Percentiles rank a stretch among this genome's conserved stretches.
These are phyloP conservation scores for Caenorhabditis briggsae DNA, from an alignment of 1,140 invertebrate genomes.

Conservation along the genomic window DNA sequence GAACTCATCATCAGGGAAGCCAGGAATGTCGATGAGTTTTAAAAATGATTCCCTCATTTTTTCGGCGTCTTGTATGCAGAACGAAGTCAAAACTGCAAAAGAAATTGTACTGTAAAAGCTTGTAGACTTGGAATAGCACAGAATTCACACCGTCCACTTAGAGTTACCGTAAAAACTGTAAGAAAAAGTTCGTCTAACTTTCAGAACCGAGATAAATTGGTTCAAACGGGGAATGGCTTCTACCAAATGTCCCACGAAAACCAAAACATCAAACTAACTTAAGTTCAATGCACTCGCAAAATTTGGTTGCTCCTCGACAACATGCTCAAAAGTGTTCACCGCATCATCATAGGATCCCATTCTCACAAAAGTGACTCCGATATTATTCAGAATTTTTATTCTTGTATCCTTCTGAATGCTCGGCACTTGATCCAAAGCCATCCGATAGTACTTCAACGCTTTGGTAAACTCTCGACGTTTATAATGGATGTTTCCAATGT, in stretches of 20 bases:
- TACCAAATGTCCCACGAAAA: no score
- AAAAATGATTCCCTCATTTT: slow-evolving; percentile 94
- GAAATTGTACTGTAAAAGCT: no score
- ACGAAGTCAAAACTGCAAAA: slow-evolving; percentile 89
- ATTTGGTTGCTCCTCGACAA: slow-evolving; percentile 93
- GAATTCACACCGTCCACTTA: no score
- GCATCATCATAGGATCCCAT: slow-evolving; percentile 96
- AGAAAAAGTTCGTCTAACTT: no score
- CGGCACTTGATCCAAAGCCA: slow-evolving; percentile 94
- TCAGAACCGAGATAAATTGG: no score
- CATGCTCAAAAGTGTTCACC: slow-evolving; percentile 94
- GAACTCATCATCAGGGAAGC: slow-evolving; percentile 74
- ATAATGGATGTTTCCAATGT: slow-evolving; percentile 98
- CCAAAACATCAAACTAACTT: slow-evolving; percentile 28
- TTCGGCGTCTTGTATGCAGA: slow-evolving; percentile 91
- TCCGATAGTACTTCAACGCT: slow-evolving; percentile 96
- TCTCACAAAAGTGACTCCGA: slow-evolving; percentile 92
- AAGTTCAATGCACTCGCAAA: slow-evolving; percentile 90
- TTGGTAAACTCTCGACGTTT: slow-evolving; percentile 93
- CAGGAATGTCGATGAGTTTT: slow-evolving; percentile 87
- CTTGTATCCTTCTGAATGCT: slow-evolving; percentile 90
- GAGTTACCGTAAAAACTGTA: no score
- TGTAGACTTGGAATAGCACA: no score
- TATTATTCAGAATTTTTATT: slow-evolving; percentile 98
- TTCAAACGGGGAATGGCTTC: no score